Evolutionary conservation across 2,797 vertebrate species (phyloP).

Genomic region (Morelia viridis): DNA sequence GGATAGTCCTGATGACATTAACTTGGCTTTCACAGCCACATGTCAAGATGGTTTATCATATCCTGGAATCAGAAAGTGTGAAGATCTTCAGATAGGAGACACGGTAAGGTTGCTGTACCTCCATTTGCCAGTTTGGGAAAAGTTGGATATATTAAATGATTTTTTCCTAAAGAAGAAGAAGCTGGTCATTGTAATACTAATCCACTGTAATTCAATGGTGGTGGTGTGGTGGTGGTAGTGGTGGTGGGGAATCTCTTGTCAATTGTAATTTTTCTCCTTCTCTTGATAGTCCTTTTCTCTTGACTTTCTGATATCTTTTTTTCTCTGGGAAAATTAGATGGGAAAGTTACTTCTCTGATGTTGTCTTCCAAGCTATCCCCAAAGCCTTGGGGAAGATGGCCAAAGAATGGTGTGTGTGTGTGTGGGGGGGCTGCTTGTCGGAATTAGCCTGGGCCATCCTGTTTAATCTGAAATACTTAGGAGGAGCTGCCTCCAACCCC

Average conservation of each 20-base stretch:
- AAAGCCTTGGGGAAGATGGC: background rate
- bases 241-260: background rate
- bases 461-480: background rate
- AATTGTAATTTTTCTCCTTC: constrained; percentile 43
- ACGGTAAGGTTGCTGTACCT: constrained; percentile 80
- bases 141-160: background rate
- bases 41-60: constrained; percentile 91
- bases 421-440: background rate
- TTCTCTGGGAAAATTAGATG: constrained; percentile 27
- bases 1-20: constrained; percentile 92
- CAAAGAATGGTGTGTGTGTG: background rate
- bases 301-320: constrained; percentile 38
- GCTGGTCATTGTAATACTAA: background rate
- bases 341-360: background rate
- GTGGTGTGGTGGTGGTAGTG: background rate
- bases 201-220: constrained; percentile 4
- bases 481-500: background rate
- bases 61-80: constrained; percentile 89
- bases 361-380: constrained; percentile 1
- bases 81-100: constrained; percentile 93
- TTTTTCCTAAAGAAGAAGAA: constrained; percentile 19
- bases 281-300: constrained; percentile 45
- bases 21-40: constrained; percentile 89
- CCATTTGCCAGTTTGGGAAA: background rate
- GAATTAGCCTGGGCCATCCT: background rate